Conservation (phyloP, 1,140 invertebrate species). For the Drosophila oshimai region DNA sequence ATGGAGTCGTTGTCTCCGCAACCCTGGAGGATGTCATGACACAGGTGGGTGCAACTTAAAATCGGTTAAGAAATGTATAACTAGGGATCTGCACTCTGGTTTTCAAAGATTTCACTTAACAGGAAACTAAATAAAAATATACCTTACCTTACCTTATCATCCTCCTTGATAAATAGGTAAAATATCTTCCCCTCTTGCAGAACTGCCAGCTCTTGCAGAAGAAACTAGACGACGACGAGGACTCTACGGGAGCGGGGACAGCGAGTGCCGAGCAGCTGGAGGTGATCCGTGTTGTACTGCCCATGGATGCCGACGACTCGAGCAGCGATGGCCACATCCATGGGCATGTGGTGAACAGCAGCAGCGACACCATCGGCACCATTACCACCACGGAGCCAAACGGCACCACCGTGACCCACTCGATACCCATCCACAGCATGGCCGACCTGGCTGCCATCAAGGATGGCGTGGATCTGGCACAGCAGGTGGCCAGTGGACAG, state of each 20-base stretch:
- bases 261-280: slow-evolving; percentile 47
- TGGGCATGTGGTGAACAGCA: slow-evolving; percentile 55
- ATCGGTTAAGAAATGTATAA: background rate
- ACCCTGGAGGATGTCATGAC: slow-evolving; percentile 78
- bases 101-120: too few relatives aligned
- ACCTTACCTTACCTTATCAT: slow-evolving; percentile 1
- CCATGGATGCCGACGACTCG: slow-evolving; percentile 79
- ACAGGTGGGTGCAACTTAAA: slow-evolving; percentile 39
- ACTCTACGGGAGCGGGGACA: slow-evolving; percentile 23
- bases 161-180: slow-evolving; percentile 22
- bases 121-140: background rate
- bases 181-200: slow-evolving; percentile 37
- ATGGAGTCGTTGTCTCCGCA: slow-evolving; percentile 69
- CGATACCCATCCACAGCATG: slow-evolving; percentile 57
- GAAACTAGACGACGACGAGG: slow-evolving; percentile 50
- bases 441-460: slow-evolving; percentile 64
- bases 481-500: slow-evolving; percentile 75
- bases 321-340: slow-evolving; percentile 66
- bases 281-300: slow-evolving; percentile 75
- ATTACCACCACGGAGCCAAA: slow-evolving; percentile 35
- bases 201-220: slow-evolving; percentile 68
- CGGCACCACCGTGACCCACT: slow-evolving; percentile 30
- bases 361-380: slow-evolving; percentile 30
- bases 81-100: too few relatives aligned
- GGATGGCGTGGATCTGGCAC: slow-evolving; percentile 58